These are phyloP conservation scores for Crax fasciolata DNA, from an alignment of 2,797 vertebrate species.

Conservation along the genomic window DNA sequence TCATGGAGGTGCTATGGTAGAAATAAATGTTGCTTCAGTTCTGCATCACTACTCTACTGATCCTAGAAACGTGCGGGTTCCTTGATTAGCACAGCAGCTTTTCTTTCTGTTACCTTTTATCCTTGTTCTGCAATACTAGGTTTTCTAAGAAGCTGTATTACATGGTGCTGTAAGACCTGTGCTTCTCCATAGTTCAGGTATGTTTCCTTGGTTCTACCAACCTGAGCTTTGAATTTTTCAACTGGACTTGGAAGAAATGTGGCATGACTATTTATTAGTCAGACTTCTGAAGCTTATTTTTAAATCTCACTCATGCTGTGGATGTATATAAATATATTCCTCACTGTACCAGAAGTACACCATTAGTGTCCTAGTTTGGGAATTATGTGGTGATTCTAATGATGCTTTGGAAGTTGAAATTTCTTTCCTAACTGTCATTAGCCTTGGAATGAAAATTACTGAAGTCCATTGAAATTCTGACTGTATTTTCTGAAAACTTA, in stretches of 20 bases:
- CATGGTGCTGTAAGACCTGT: not conserved
- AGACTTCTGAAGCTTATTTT: not conserved
- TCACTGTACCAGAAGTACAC: not conserved
- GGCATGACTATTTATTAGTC: not conserved
- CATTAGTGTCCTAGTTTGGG: not conserved
- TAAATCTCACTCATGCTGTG: not conserved
- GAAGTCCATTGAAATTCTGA: not conserved
- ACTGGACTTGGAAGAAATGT: not conserved
- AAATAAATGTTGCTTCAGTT: not conserved
- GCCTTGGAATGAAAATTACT: not conserved
- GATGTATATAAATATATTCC: not conserved
- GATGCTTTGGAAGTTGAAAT: conserved; percentile 1
- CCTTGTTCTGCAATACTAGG: not conserved
- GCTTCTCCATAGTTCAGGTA: not conserved
- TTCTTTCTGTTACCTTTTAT: not conserved
- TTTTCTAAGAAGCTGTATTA: not conserved
- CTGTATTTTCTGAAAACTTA: not conserved
- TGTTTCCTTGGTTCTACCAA: not conserved
- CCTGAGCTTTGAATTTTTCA: not conserved
- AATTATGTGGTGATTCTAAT: not conserved
- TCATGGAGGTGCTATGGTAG: not conserved
- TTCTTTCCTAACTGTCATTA: conserved; percentile 4
- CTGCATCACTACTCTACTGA: not conserved
- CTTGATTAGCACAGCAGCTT: not conserved
- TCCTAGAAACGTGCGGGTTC: fast-evolving